Conservation (phyloP, 2,888 invertebrate genomes). For the Sarcophaga subvicina region DNA sequence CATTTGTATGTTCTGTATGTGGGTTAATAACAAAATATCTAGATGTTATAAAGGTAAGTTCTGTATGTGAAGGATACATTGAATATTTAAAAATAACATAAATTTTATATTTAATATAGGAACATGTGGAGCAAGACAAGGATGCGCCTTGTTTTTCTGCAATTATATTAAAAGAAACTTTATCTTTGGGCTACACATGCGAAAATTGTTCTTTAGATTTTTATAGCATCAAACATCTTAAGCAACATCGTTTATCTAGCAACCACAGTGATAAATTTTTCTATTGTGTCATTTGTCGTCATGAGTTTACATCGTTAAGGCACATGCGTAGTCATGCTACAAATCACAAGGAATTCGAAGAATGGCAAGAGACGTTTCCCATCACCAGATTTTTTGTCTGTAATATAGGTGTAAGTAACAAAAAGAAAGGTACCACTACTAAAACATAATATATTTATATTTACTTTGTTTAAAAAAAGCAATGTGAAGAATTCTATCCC, state of each 20-base stretch:
- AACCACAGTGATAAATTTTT: conserved; percentile 73
- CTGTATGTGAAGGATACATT: neutral
- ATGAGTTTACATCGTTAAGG: conserved; percentile 49
- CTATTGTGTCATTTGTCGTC: conserved; percentile 70
- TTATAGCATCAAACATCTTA: conserved; percentile 72
- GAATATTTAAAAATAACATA: conserved; percentile 6
- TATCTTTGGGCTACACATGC: conserved; percentile 74
- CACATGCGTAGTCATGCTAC: conserved; percentile 65
- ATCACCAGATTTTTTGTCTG: conserved; percentile 73
- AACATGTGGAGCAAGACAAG: conserved; percentile 55
- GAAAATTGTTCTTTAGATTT: conserved; percentile 78
- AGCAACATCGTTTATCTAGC: conserved; percentile 75
- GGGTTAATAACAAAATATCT: conserved; percentile 74
- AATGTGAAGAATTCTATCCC: conserved; percentile 75
- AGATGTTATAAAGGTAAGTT: conserved; percentile 71
- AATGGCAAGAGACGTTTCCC: conserved; percentile 59
- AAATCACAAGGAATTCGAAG: conserved; percentile 62
- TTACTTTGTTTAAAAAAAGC: conserved; percentile 67
- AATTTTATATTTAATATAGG: conserved; percentile 33
- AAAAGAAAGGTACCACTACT: neutral
- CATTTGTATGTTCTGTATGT: conserved; percentile 74
- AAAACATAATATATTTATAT: neutral
- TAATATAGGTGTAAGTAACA: conserved; percentile 74
- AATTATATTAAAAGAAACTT: conserved; percentile 69
- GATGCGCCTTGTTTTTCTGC: conserved; percentile 63